phyloP scores from a whole-genome alignment of 2,888 invertebrate species.

The Tanytarsus gracilentus region DNA sequence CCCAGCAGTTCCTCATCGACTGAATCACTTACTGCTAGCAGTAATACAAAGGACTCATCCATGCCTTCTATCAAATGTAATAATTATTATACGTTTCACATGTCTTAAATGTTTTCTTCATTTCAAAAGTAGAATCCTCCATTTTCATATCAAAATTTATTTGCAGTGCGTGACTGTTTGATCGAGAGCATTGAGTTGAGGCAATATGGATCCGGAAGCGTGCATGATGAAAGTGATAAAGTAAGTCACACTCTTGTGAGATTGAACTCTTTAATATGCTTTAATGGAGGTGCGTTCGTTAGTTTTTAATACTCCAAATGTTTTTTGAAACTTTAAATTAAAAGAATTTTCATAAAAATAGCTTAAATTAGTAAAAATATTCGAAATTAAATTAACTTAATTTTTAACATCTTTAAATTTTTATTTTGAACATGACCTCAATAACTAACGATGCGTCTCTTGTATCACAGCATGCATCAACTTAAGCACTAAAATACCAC shows the following conservation, averaged over 20 bases:
- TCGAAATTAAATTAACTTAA: too few relatives aligned
- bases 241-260: not conserved
- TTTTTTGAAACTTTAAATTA: too few relatives aligned
- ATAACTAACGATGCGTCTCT: too few relatives aligned
- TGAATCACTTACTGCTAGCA: conserved; percentile 49
- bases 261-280: not conserved
- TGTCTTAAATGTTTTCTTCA: conserved; percentile 30
- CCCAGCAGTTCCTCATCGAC: conserved; percentile 53
- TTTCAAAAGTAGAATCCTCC: not conserved
- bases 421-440: too few relatives aligned
- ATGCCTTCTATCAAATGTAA: conserved; percentile 32
- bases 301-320: too few relatives aligned
- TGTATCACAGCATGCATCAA: too few relatives aligned
- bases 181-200: conserved; percentile 17
- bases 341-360: too few relatives aligned
- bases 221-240: conserved; percentile 10
- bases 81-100: conserved; percentile 12
- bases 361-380: too few relatives aligned
- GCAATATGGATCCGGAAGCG: conserved; percentile 7
- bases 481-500: too few relatives aligned
- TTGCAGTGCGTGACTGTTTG: conserved; percentile 23
- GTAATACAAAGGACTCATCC: conserved; percentile 39
- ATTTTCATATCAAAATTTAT: not conserved
- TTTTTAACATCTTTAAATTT: too few relatives aligned
- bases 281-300: not conserved